Conservation (phyloP, 2,113 vertebrate species). For the Pipra filicauda region DNA sequence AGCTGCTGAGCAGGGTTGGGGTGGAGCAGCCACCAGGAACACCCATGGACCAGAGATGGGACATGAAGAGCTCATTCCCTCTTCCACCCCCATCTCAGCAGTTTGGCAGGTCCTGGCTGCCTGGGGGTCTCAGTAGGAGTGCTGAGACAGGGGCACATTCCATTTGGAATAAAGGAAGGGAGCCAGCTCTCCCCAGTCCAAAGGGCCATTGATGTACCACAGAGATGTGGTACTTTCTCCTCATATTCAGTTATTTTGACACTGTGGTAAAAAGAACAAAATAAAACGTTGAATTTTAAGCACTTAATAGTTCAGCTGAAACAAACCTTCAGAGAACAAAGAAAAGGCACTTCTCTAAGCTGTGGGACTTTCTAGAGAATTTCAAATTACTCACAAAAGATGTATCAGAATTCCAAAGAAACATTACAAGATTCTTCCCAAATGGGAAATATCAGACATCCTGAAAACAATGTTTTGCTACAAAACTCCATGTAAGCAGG, state of each 20-base stretch:
- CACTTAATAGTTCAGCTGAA: neutral
- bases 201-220: neutral
- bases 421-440: neutral
- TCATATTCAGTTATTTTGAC: neutral
- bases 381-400: neutral
- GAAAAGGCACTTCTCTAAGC: neutral
- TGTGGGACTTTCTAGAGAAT: neutral
- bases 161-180: neutral
- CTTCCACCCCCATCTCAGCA: neutral
- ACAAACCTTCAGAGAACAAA: neutral
- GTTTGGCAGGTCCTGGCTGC: neutral
- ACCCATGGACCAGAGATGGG: accelerated
- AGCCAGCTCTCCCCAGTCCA: neutral
- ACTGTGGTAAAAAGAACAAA: neutral
- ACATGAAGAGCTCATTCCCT: neutral
- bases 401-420: neutral
- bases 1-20: neutral
- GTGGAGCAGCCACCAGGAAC: neutral
- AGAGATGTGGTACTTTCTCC: neutral
- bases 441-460: neutral
- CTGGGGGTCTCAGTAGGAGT: accelerated
- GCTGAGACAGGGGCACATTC: neutral
- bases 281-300: neutral
- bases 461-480: neutral
- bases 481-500: accelerated